phyloP scores from a whole-genome alignment of 2,888 invertebrate genomes.

The Sarcophaga subvicina region DNA sequence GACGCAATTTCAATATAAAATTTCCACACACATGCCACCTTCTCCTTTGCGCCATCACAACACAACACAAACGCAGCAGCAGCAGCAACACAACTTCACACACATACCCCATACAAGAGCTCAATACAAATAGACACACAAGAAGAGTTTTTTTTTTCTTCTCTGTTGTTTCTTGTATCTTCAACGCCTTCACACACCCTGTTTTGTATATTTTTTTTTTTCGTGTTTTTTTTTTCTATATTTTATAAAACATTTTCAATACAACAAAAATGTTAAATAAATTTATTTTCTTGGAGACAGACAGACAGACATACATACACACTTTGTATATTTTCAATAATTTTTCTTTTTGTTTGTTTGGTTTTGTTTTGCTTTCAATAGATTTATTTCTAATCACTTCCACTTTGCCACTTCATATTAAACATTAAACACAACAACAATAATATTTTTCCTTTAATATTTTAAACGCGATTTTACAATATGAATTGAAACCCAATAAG shows the following conservation, averaged over 20 bases:
- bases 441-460: constrained; percentile 10
- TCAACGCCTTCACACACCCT: constrained; percentile 69
- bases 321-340: constrained; percentile 41
- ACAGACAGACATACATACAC: not conserved
- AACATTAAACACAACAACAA: not conserved
- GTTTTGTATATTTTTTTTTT: constrained; percentile 52
- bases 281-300: no score
- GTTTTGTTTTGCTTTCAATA: constrained; percentile 4
- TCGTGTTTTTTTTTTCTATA: constrained; percentile 48
- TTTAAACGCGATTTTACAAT: constrained; percentile 50
- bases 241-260: not conserved
- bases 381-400: constrained; percentile 8
- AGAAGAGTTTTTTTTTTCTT: constrained; percentile 6
- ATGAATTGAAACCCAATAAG: constrained; percentile 55
- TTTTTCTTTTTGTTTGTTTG: constrained; percentile 28
- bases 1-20: constrained; percentile 69
- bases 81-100: constrained; percentile 9
- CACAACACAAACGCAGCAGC: constrained; percentile 38
- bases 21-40: constrained; percentile 61
- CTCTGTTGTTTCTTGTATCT: constrained; percentile 59
- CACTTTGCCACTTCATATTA: constrained; percentile 9
- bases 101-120: not conserved
- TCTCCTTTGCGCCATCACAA: constrained; percentile 53
- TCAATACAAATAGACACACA: constrained; percentile 8
- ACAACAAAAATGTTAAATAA: no score